Evolutionary conservation across 2,797 vertebrate genomes (phyloP).

Genomic region (Enteromius unitaeniatus): DNA sequence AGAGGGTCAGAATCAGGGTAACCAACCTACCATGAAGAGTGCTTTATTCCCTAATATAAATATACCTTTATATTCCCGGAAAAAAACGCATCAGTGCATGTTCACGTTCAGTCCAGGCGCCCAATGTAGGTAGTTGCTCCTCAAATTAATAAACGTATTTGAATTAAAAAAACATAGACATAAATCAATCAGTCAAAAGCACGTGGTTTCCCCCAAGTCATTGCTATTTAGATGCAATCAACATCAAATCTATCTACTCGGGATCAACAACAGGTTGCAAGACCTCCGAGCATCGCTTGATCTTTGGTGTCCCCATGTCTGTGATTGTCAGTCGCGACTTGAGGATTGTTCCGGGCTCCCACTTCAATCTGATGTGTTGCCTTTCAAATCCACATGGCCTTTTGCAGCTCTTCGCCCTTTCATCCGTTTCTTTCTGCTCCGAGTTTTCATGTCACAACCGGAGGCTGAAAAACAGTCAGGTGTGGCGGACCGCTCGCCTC

Average conservation of each 20-base stretch:
- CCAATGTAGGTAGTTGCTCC: constrained; percentile 9
- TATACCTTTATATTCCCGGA: constrained; percentile 64
- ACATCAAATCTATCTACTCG: constrained; percentile 21
- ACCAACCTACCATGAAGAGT: constrained; percentile 54
- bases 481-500: constrained; percentile 67
- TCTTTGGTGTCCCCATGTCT: constrained; percentile 29
- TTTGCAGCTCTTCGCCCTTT: constrained; percentile 68
- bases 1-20: constrained; percentile 40
- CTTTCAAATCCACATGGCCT: constrained; percentile 59
- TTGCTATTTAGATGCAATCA: neutral
- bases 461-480: constrained; percentile 68
- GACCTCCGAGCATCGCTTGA: constrained; percentile 28
- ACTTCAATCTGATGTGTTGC: constrained; percentile 34
- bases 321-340: constrained; percentile 45
- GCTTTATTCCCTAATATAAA: constrained; percentile 28
- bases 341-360: constrained; percentile 49
- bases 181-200: neutral
- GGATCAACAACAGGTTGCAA: constrained; percentile 32
- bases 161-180: neutral
- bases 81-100: constrained; percentile 63
- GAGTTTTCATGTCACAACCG: constrained; percentile 81
- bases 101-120: neutral
- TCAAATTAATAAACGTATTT: neutral
- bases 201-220: neutral
- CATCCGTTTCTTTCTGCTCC: constrained; percentile 76